Base-by-base conservation (phyloP, 2,797 vertebrate genomes). In the Microctenopoma lineatum region DNA sequence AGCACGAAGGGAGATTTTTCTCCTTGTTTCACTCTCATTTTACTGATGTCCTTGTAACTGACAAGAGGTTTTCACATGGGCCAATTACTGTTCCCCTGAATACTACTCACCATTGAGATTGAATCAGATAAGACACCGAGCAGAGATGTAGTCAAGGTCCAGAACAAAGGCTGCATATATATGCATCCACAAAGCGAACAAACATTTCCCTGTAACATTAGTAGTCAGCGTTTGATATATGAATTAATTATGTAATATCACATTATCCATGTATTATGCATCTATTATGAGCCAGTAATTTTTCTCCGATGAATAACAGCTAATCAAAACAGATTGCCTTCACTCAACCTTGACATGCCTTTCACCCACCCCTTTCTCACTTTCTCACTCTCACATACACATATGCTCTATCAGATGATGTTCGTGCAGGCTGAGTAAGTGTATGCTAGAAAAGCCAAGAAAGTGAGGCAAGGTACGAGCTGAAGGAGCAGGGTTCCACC, bases 321-420 rank as follows among this genome's bases (percentile, higher is more conserved):
- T 65, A 82, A 87, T 64, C 65, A n/a, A 81, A 77, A 73, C 66
- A 80, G 55, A 84, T 82, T 81, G 66, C 53, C 58, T 75, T 81
- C 46, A 52, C 42, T 83, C 72, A 75, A 79, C 75, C 81, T 81
- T 89, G 78, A 84, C 83, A 73, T 72, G 63, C 47, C 83, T 84
- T 83, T 82, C 71, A 81, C 66, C 59, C 55, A 58, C 25, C 14
- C 16, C 2, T 36, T 3, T 56, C 36, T 27, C 16, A 26, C 48
- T 45, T 25, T 36, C 9, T 34, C 34, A 29, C 27, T 29, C 58
- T 36, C 34, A 32, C 13, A 42, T 5, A n/a, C 27, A 47, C 26
- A 61, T 11, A 59, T 53, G 41, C 56, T 56, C 18, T 32, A 16
- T 68, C 36, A 72, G 32, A 70, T 42, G 15, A 64, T 61, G 59